Base-by-base conservation (phyloP, 2,888 invertebrate genomes). In the Dyspetes luteomarginatus region DNA sequence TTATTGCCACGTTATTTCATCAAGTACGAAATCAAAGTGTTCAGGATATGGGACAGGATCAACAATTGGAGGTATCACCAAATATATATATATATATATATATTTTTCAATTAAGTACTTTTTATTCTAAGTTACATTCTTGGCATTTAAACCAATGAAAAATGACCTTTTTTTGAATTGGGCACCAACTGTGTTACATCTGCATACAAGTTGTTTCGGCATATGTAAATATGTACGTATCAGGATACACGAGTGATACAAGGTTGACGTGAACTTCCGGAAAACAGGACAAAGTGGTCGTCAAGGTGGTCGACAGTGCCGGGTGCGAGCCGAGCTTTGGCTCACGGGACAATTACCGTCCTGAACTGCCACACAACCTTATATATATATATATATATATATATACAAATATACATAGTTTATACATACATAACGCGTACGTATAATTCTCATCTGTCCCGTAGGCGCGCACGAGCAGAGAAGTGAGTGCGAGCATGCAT, bases 221-320 rank as follows among this genome's bases (percentile, higher is more conserved):
- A 28, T 5, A 28, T 28, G 9, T 9, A 36, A 9, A 36, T 36
- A 36, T 36, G 12, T 0, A 36, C 0, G 36, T 36, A 36, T 4
- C 36, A 36, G 9, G 12, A 15, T 52, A 9, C 15, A 24, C 43
- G n/a, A 17, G 9, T 9, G 68, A 67, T 55, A 48, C 64, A 48
- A 48, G 68, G 62, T 50, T 73, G 56, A 62, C 52, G 45, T 48
- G 48, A 56, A 77, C 81, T 81, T 81, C 73, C 81, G 77, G 81
- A 81, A 81, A 77, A 73, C 56, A 73, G 77, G 72, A 81, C 76
- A 81, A 77, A 81, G 77, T 81, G 73, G 68, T 68, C 73, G 72
- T 76, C 72, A 72, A 80, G 80, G 72, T 76, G 76, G 72, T 48
- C 62, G 64, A 55, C 17, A 45, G 48, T 22, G 71, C 73, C 48